Percentiles rank a stretch among this genome's conserved stretches.
These are phyloP conservation scores for Protobothrops flavoviridis DNA, from an alignment of 2,113 vertebrate genomes.

Conservation along the genomic window DNA sequence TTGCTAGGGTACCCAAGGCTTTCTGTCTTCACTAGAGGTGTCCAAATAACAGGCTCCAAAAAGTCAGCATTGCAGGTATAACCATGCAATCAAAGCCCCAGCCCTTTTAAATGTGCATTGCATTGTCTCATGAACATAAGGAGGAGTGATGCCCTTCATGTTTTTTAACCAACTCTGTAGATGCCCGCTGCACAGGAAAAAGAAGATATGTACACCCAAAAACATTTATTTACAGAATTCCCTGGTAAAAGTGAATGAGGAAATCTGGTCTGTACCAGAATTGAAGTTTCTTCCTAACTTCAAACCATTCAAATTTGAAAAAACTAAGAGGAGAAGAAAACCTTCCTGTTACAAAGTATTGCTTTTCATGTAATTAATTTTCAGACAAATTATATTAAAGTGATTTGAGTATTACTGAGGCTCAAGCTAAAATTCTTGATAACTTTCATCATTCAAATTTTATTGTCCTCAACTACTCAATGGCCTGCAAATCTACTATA, in stretches of 20 bases:
- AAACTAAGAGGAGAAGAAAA: neutral
- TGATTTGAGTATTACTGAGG: neutral
- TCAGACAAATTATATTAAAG: neutral
- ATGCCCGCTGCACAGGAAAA: neutral
- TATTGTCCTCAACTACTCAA: neutral
- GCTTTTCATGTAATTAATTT: neutral
- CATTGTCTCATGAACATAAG: neutral
- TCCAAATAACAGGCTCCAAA: neutral
- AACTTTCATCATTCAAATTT: constrained; percentile 12
- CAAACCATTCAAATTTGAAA: neutral
- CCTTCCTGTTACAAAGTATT: neutral
- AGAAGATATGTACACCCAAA: neutral
- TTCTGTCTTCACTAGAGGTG: neutral
- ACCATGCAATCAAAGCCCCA: neutral
- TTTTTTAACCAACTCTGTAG: neutral
- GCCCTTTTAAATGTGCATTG: neutral
- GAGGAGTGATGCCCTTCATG: neutral
- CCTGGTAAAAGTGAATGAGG: neutral
- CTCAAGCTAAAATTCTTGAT: constrained; percentile 7
- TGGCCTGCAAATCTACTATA: constrained; percentile 9
- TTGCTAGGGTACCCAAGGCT: neutral
- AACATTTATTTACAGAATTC: no score
- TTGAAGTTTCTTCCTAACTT: neutral
- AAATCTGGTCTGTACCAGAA: neutral
- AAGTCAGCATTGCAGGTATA: neutral